Conservation (phyloP, 2,888 invertebrate species). For the Macrosoma leucophasiata region DNA sequence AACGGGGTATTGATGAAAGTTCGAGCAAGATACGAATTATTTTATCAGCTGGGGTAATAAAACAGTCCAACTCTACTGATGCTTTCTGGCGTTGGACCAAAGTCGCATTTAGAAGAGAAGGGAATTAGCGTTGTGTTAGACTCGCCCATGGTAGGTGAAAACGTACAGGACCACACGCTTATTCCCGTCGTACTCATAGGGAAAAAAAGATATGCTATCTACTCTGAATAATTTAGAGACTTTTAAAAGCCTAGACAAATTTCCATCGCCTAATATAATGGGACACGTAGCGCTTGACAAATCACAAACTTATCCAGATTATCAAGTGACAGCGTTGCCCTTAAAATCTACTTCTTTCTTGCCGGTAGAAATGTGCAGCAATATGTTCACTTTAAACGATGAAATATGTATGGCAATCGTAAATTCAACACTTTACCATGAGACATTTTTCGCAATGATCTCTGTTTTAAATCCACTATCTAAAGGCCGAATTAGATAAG, state of each 20-base stretch:
- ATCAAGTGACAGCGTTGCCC: slow-evolving; percentile 30
- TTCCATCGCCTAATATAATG: slow-evolving; percentile 31
- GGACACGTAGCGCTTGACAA: slow-evolving; percentile 37
- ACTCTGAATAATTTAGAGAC: slow-evolving; percentile 27
- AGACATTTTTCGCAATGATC: slow-evolving; percentile 22
- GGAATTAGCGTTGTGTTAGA: slow-evolving; percentile 30
- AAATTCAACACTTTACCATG: slow-evolving; percentile 21
- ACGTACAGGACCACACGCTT: slow-evolving; percentile 40
- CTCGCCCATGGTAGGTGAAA: slow-evolving; percentile 37
- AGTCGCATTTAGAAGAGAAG: slow-evolving; percentile 32
- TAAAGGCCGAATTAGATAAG: slow-evolving; percentile 34
- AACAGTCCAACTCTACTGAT: slow-evolving; percentile 41
- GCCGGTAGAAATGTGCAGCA: slow-evolving; percentile 28
- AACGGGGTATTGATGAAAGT: slow-evolving; percentile 26
- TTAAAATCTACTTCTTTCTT: slow-evolving; percentile 27
- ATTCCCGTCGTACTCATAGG: slow-evolving; percentile 29
- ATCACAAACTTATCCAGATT: slow-evolving; percentile 36
- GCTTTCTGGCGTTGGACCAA: slow-evolving; percentile 44
- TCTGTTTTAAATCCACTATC: slow-evolving; percentile 35
- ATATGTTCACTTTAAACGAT: slow-evolving; percentile 29
- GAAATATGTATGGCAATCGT: slow-evolving; percentile 27
- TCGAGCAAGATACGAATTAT: slow-evolving; percentile 36
- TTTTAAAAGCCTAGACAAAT: slow-evolving; percentile 27
- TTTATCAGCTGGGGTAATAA: slow-evolving; percentile 42
- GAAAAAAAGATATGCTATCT: slow-evolving; percentile 17